Base-by-base conservation (phyloP, 2,113 vertebrate species). In the Anthoscopus minutus region DNA sequence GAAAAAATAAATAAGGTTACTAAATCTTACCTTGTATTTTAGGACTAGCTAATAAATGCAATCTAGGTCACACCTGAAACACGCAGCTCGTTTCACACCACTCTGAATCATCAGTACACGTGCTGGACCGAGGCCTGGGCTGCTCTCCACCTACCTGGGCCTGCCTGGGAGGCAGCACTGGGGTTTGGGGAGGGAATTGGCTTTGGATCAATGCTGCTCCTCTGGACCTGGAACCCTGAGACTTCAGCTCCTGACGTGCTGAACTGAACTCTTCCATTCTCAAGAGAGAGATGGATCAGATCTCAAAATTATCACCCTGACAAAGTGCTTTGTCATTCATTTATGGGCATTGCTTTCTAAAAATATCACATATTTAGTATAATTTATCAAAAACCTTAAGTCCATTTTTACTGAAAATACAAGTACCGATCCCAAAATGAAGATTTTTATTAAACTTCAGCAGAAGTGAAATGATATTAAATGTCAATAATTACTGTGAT, bases 11-110 rank as follows among this genome's bases (percentile, higher is more conserved):
- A 92, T 92, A 97, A 96, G 56, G 91, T 97, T 96, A 97, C 91
- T 93, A 97, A 97, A 97, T 96, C 72, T 97, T 88, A 97, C 84
- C 95, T 97, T 66, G 83, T 92, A 96, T 96, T 95, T 97, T 94
- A 96, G 89, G 56, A 95, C 89, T 96, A 96, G 67, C 79, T 96
- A 97, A 94, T 65, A 96, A 73, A 96, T 14, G 74, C 80, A 57
- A 92, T 93, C 81, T 94, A 96, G 92, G 95, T 96, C 96, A 96
- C 8, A 53, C 65, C 96, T 96, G 89, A 95, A 95, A 96, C 53
- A 6, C 10, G 18, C 92, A 81, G 91, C 73, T 96, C 53, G 61
- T 86, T 92, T 86, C 76, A 88, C 30, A 57, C 91, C 57, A 80
- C 77, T 74, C 50, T 61, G 77, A 90, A 88, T 60, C 74, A 67